Conservation (phyloP, 1,140 invertebrate species). For the Steinernema khuongi region DNA sequence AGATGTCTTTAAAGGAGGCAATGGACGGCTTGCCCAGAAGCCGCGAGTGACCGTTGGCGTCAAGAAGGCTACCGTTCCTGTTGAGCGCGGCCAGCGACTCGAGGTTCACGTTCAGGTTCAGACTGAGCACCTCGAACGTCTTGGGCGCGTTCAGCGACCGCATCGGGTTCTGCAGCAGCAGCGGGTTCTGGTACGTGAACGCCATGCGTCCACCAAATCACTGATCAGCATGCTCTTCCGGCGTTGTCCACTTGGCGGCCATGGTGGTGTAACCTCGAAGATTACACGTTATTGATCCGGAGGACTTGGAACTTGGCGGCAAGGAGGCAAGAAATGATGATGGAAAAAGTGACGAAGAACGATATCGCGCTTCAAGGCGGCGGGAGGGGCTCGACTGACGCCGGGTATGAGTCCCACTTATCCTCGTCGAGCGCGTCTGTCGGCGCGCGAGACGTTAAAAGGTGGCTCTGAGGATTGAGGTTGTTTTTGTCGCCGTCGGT, state of each 20-base stretch:
- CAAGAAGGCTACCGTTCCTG: neutral
- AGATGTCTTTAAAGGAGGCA: neutral
- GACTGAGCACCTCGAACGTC: constrained; percentile 1
- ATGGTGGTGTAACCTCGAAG: neutral
- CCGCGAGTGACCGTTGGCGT: neutral
- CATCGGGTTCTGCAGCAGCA: neutral
- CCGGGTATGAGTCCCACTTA: neutral
- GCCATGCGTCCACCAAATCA: neutral
- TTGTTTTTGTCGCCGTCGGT: neutral
- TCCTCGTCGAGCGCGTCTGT: neutral
- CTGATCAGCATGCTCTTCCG: neutral
- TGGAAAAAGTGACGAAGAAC: neutral
- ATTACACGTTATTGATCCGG: constrained; percentile 10
- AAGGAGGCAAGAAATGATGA: constrained; percentile 4
- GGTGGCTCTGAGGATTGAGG: neutral
- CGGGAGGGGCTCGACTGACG: neutral
- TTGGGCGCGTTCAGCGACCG: neutral
- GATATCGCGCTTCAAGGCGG: neutral
- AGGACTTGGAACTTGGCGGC: neutral
- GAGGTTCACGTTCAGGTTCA: neutral
- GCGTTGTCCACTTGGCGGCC: neutral
- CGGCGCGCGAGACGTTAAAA: neutral
- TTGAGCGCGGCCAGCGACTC: neutral
- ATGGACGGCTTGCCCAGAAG: neutral
- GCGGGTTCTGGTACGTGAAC: neutral